A percentile compares a stretch with the other conserved stretches of the same genome.
These are phyloP conservation scores for Gorsachius goisagi DNA, from an alignment of 2,113 vertebrate species.

Conservation along the genomic window DNA sequence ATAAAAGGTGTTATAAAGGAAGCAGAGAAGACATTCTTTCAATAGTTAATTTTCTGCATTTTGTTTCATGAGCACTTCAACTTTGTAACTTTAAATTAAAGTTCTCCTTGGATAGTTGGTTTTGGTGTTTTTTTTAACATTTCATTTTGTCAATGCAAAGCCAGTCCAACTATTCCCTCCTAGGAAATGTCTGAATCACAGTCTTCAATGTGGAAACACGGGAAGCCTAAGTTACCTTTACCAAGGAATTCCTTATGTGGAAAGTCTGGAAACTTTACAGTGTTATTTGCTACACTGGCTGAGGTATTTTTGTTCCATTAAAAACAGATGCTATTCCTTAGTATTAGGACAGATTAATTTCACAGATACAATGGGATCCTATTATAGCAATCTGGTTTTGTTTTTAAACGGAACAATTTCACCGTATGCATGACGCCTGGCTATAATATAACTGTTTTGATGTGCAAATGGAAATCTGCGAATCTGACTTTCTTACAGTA, in stretches of 20 bases:
- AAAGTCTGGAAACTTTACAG: constrained; percentile 10
- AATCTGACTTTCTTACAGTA: constrained; percentile 21
- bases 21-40: not conserved
- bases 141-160: not conserved
- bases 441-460: constrained; percentile 40
- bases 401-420: constrained; percentile 41
- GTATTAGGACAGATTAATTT: constrained; percentile 50
- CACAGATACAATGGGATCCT: constrained; percentile 35
- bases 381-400: constrained; percentile 55
- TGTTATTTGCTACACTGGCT: constrained; percentile 12
- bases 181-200: constrained; percentile 11
- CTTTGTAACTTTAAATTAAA: not conserved
- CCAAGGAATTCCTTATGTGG: not conserved
- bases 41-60: not conserved
- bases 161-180: not conserved
- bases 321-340: constrained; percentile 42
- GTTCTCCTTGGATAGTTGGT: not conserved
- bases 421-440: not conserved
- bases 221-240: constrained; percentile 34
- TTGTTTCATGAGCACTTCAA: not conserved
- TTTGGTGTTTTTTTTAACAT: not conserved
- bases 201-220: not conserved
- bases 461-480: constrained; percentile 50
- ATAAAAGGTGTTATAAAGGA: not conserved
- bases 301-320: constrained; percentile 39